phyloP scores from a whole-genome alignment of 92 coral and sea anemone species.

The Siderastrea radians region DNA sequence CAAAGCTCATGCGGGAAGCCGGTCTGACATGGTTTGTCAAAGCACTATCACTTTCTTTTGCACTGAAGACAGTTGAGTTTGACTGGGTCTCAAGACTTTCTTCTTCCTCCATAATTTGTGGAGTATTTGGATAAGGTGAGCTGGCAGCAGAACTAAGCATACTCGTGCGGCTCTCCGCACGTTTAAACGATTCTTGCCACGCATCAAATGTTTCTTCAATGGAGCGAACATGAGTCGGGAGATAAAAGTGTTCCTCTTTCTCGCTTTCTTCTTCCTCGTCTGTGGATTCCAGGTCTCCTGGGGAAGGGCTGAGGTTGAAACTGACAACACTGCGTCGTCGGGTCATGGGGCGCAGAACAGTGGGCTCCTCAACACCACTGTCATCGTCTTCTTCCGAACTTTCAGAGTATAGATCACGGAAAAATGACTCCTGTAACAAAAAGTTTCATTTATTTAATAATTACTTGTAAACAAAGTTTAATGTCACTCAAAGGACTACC shows the following conservation, averaged over 20 bases:
- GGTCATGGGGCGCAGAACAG: not conserved
- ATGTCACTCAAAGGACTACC: not conserved
- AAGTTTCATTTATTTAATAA: not conserved
- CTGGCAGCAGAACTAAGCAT: slow-evolving; percentile 49
- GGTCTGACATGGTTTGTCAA: slow-evolving; percentile 40
- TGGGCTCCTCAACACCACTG: slow-evolving; percentile 38
- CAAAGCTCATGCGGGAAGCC: slow-evolving; percentile 54
- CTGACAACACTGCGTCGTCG: slow-evolving; percentile 77
- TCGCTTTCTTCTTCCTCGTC: slow-evolving; percentile 45
- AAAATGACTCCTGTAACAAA: slow-evolving; percentile 52
- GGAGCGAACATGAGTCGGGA: slow-evolving; percentile 75
- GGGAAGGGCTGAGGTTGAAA: slow-evolving; percentile 60
- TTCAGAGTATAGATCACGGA: slow-evolving; percentile 30
- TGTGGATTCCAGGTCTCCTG: slow-evolving; percentile 24
- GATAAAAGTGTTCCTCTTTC: slow-evolving; percentile 55
- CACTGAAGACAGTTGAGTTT: slow-evolving; percentile 36
- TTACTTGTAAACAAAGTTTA: not conserved
- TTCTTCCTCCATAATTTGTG: slow-evolving; percentile 40
- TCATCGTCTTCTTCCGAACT: slow-evolving; percentile 40
- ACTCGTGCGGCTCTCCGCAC: slow-evolving; percentile 59
- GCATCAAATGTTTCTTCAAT: slow-evolving; percentile 88
- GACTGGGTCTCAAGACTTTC: slow-evolving; percentile 30
- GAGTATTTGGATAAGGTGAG: slow-evolving; percentile 24
- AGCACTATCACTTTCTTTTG: slow-evolving; percentile 17
- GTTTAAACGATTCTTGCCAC: slow-evolving; percentile 82